These are phyloP conservation scores for Callimorpha dominula DNA, from an alignment of 2,888 invertebrate species.

Conservation along the genomic window DNA sequence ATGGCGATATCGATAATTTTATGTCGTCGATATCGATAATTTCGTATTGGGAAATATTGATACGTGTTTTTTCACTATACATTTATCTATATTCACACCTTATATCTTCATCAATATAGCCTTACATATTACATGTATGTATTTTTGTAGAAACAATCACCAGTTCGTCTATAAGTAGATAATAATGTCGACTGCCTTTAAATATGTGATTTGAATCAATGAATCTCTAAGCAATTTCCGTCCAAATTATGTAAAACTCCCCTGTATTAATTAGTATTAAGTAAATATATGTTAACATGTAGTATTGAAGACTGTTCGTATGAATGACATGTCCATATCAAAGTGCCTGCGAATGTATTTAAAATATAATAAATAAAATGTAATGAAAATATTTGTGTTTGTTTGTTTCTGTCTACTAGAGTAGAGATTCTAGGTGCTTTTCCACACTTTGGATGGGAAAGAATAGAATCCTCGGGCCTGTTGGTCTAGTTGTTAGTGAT, in stretches of 20 bases:
- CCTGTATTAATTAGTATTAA: neutral
- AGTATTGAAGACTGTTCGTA: constrained; percentile 15
- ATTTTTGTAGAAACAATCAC: neutral
- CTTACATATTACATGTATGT: neutral
- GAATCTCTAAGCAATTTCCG: constrained; percentile 16
- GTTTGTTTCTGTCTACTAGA: neutral
- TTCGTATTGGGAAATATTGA: too few species aligned
- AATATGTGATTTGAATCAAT: neutral
- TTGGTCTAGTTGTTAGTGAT: too few species aligned
- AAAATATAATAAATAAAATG: constrained; percentile 34
- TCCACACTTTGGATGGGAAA: neutral
- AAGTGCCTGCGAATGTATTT: constrained; percentile 46
- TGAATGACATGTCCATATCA: constrained; percentile 35
- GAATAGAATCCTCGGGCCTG: too few species aligned
- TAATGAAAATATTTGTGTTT: constrained; percentile 1
- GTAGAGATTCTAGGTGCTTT: neutral
- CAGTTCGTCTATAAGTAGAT: neutral
- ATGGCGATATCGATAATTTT: neutral
- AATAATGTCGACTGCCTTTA: neutral
- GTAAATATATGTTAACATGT: neutral
- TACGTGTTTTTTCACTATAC: too few species aligned
- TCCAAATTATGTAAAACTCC: constrained; percentile 14
- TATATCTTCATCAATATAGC: too few species aligned
- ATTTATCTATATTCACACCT: too few species aligned
- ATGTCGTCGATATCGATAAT: too few species aligned